Percentiles rank a stretch among this genome's conserved stretches.
phyloP scores from a whole-genome alignment of 2,888 invertebrate species.

The Microplitis manilae region DNA sequence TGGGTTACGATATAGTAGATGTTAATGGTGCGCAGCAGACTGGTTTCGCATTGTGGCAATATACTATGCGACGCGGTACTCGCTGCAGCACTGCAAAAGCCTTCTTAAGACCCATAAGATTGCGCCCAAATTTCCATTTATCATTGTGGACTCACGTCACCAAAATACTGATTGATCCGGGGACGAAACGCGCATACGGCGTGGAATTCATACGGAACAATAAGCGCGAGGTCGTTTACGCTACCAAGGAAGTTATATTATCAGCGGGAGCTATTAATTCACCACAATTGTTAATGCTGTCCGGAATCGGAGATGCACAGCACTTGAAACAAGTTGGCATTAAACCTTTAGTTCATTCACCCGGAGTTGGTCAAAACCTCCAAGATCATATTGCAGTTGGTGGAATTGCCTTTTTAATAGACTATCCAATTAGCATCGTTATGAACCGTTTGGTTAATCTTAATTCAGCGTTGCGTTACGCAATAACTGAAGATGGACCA shows the following conservation, averaged over 20 bases:
- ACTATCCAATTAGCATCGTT: slow-evolving; percentile 85
- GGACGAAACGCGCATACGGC: slow-evolving; percentile 82
- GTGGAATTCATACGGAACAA: slow-evolving; percentile 85
- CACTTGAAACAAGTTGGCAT: slow-evolving; percentile 83
- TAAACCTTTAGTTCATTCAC: slow-evolving; percentile 82
- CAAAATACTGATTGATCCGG: slow-evolving; percentile 81
- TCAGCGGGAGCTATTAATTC: slow-evolving; percentile 92
- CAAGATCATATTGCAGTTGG: slow-evolving; percentile 94
- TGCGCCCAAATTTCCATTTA: slow-evolving; percentile 86
- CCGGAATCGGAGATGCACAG: slow-evolving; percentile 86
- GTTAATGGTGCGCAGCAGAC: slow-evolving; percentile 90
- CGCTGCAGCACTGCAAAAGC: slow-evolving; percentile 90
- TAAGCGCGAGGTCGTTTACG: slow-evolving; percentile 76
- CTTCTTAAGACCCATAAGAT: slow-evolving; percentile 84
- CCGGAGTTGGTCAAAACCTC: slow-evolving; percentile 89
- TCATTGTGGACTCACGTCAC: slow-evolving; percentile 87
- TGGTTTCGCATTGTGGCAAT: slow-evolving; percentile 89
- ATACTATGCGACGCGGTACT: slow-evolving; percentile 88
- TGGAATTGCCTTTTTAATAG: slow-evolving; percentile 85
- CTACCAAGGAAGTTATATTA: slow-evolving; percentile 86
- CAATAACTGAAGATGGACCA: slow-evolving; percentile 89
- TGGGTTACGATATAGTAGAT: slow-evolving; percentile 91
- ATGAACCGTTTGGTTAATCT: slow-evolving; percentile 87
- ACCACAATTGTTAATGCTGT: slow-evolving; percentile 94
- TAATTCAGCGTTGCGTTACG: slow-evolving; percentile 87